These are phyloP conservation scores for Rhinophrynus dorsalis DNA, from an alignment of 2,797 vertebrate genomes.

Conservation along the genomic window DNA sequence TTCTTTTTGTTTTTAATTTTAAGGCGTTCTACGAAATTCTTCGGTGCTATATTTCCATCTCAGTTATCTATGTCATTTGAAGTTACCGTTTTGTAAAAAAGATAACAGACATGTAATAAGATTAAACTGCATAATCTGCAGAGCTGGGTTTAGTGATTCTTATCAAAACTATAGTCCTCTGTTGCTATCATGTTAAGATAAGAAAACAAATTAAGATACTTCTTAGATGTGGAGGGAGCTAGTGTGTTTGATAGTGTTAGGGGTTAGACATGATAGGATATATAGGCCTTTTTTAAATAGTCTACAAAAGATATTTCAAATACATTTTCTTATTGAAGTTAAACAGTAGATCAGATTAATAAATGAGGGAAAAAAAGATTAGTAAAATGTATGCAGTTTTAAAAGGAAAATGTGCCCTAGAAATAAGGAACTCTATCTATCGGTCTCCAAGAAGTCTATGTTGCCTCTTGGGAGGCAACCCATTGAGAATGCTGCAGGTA, in stretches of 20 bases:
- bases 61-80: slow-evolving; percentile 34
- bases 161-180: slow-evolving; percentile 21
- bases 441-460: too few relatives aligned
- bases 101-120: slow-evolving; percentile 47
- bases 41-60: too few relatives aligned
- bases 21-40: too few relatives aligned
- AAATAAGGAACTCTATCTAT: too few relatives aligned
- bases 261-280: slow-evolving; percentile 17
- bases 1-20: too few relatives aligned
- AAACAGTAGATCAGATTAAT: slow-evolving; percentile 1
- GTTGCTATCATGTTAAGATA: slow-evolving; percentile 37
- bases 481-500: too few relatives aligned
- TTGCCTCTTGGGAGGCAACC: too few relatives aligned
- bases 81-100: slow-evolving; percentile 32
- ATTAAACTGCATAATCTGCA: slow-evolving; percentile 34
- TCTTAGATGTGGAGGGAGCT: neutral
- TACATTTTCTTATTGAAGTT: slow-evolving; percentile 10
- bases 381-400: too few relatives aligned
- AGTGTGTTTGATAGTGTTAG: neutral
- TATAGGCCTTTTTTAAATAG: neutral
- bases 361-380: neutral
- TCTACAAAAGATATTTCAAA: slow-evolving; percentile 7
- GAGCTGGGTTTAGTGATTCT: slow-evolving; percentile 19
- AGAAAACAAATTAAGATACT: slow-evolving; percentile 47
- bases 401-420: too few relatives aligned